Percentiles rank a stretch among this genome's conserved stretches.
Evolutionary conservation across 2,113 vertebrate genomes (phyloP).

Genomic region (Mungos mungo): DNA sequence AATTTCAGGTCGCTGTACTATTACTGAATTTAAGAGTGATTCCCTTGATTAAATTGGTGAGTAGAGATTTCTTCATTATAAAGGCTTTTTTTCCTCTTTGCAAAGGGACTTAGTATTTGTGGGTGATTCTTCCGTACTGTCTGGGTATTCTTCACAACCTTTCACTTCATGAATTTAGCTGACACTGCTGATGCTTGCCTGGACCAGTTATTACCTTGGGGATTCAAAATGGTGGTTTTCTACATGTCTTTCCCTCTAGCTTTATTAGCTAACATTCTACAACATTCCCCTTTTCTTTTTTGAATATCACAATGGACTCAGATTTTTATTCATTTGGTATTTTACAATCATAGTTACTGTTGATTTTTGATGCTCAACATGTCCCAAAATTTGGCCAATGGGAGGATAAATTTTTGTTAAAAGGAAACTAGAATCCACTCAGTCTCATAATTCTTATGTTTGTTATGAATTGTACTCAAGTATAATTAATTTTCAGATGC

Average conservation of each 20-base stretch:
- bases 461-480: not conserved
- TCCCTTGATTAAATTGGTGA: not conserved
- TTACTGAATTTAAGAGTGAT: constrained; percentile 15
- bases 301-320: not conserved
- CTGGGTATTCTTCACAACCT: not conserved
- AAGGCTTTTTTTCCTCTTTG: not conserved
- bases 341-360: not conserved
- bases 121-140: not conserved
- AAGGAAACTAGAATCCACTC: constrained; percentile 4
- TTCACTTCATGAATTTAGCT: not conserved
- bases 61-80: not conserved
- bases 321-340: constrained; percentile 20
- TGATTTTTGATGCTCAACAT: not conserved
- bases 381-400: not conserved
- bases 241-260: not conserved
- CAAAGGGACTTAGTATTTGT: not conserved
- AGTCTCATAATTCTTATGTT: constrained; percentile 17
- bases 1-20: not conserved
- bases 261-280: not conserved
- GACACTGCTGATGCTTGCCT: constrained; percentile 6
- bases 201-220: not conserved
- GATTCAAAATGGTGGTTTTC: constrained; percentile 24
- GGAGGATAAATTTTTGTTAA: constrained; percentile 24
- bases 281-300: not conserved
- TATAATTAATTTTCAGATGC: constrained; percentile 34